Percentiles rank a stretch among this genome's conserved stretches.
These are phyloP conservation scores for Dendronephthya gigantea DNA, from an alignment of 64 coral and sea anemone species.

Conservation along the genomic window DNA sequence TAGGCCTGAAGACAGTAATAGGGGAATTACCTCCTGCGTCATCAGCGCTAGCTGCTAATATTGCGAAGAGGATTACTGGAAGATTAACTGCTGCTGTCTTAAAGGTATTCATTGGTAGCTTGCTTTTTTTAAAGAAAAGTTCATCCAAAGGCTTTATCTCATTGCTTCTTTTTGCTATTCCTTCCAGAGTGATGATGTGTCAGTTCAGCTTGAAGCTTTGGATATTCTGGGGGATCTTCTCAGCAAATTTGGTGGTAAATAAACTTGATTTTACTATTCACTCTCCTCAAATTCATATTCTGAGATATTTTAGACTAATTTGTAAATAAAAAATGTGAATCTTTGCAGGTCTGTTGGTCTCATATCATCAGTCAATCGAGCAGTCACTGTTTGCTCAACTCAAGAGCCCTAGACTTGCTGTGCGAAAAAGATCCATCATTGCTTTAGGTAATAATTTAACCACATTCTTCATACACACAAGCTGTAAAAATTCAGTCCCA, in stretches of 20 bases:
- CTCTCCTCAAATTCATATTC: neutral
- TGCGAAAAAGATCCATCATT: slow-evolving; percentile 90
- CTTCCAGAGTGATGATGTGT: slow-evolving; percentile 80
- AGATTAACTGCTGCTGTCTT: slow-evolving; percentile 91
- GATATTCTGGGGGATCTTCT: slow-evolving; percentile 91
- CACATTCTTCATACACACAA: too few relatives aligned
- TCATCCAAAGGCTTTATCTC: neutral
- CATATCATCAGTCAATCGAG: slow-evolving; percentile 86
- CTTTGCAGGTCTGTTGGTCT: slow-evolving; percentile 55
- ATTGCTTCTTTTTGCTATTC: neutral
- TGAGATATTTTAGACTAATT: neutral
- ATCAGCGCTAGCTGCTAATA: slow-evolving; percentile 79
- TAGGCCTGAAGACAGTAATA: slow-evolving; percentile 93
- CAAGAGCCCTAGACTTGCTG: slow-evolving; percentile 76
- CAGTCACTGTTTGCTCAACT: slow-evolving; percentile 68
- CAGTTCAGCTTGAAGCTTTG: slow-evolving; percentile 84
- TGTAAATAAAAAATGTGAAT: too few relatives aligned
- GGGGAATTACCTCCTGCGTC: slow-evolving; percentile 94
- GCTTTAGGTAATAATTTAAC: slow-evolving; percentile 86
- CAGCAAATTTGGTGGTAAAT: slow-evolving; percentile 77
- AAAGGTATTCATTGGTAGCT: slow-evolving; percentile 41
- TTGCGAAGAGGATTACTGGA: slow-evolving; percentile 86
- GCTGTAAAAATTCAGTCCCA: neutral
- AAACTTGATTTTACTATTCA: too few relatives aligned
- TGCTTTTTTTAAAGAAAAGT: neutral